phyloP scores from a whole-genome alignment of 1,140 invertebrate species.

The Delia radicum region DNA sequence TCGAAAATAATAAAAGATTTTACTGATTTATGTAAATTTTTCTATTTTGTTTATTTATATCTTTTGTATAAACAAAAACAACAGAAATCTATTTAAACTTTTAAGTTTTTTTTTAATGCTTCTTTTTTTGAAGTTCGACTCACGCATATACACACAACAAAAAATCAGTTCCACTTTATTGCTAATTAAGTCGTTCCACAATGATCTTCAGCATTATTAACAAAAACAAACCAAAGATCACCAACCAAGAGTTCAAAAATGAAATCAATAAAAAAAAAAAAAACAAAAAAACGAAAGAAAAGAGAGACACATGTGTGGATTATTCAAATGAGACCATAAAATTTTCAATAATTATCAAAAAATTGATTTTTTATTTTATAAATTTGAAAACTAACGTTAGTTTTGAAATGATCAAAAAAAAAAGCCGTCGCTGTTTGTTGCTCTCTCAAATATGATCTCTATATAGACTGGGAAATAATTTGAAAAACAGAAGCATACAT shows the following conservation, averaged over 20 bases:
- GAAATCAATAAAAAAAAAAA: background rate
- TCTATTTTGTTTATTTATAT: background rate
- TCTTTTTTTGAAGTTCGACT: background rate
- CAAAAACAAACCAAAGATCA: background rate
- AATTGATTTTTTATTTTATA: slow-evolving; percentile 15
- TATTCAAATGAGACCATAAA: slow-evolving; percentile 15
- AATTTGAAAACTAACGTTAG: background rate
- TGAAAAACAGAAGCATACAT: background rate
- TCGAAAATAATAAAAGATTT: background rate
- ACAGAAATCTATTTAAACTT: background rate
- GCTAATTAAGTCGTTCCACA: slow-evolving; percentile 23
- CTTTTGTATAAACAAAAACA: background rate
- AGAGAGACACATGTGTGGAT: background rate
- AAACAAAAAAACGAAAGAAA: background rate
- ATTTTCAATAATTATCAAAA: slow-evolving; percentile 17
- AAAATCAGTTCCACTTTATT: slow-evolving; percentile 17
- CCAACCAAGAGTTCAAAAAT: background rate
- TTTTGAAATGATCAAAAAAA: background rate
- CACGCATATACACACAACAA: too few relatives aligned
- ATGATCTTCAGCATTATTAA: slow-evolving; percentile 7
- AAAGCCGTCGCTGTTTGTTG: background rate
- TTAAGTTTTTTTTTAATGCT: background rate
- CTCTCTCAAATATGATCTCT: background rate
- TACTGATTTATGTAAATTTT: background rate
- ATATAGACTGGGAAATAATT: too few relatives aligned